These are phyloP conservation scores for Pyrrhia umbra DNA, from an alignment of 2,888 invertebrate genomes.

Conservation along the genomic window DNA sequence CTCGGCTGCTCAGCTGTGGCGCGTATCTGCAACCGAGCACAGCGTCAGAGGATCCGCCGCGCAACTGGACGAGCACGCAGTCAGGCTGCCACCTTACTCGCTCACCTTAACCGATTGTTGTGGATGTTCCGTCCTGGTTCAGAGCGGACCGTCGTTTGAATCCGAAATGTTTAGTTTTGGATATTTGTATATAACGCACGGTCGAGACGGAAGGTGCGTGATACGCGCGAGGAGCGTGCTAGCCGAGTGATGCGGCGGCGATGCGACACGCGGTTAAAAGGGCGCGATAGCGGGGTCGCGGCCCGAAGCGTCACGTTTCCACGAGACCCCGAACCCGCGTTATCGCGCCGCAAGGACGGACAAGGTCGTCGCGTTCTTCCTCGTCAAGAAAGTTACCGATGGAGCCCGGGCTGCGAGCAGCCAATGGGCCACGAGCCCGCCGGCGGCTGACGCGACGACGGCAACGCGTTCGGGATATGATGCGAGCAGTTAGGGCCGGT, in stretches of 20 bases:
- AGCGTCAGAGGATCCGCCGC: constrained; percentile 32
- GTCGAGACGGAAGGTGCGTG: constrained; percentile 57
- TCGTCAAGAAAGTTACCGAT: constrained; percentile 45
- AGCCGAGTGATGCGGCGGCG: constrained; percentile 75
- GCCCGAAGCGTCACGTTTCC: constrained; percentile 76
- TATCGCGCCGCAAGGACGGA: constrained; percentile 83
- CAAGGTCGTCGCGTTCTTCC: constrained; percentile 81
- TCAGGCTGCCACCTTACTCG: neutral
- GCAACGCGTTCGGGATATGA: neutral
- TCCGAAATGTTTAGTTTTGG: constrained; percentile 39
- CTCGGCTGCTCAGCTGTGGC: constrained; percentile 42
- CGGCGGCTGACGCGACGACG: neutral
- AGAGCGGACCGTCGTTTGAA: constrained; percentile 33
- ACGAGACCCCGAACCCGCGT: constrained; percentile 73
- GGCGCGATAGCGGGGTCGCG: constrained; percentile 83
- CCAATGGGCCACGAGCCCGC: neutral
- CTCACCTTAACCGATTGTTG: constrained; percentile 43
- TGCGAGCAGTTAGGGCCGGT: neutral
- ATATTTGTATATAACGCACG: constrained; percentile 46
- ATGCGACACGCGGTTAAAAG: constrained; percentile 78
- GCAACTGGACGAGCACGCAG: neutral
- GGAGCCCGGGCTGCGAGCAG: neutral
- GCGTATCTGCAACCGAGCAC: constrained; percentile 71
- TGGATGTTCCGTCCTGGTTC: constrained; percentile 27
- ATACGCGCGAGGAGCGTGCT: constrained; percentile 69